Percentiles rank a stretch among this genome's conserved stretches.
These are phyloP conservation scores for Tinea pellionella DNA, from an alignment of 2,888 invertebrate genomes.

Conservation along the genomic window DNA sequence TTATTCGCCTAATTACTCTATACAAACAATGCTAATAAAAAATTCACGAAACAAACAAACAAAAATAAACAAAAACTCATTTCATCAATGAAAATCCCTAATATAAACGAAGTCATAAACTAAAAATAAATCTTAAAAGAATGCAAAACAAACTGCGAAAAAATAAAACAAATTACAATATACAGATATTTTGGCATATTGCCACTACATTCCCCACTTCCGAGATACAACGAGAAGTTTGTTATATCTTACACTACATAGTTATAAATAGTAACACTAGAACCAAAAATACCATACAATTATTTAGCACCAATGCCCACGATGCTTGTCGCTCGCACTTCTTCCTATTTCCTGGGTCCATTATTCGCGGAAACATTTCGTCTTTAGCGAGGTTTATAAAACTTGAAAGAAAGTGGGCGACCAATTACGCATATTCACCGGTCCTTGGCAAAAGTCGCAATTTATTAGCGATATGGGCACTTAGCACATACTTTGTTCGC, in stretches of 20 bases:
- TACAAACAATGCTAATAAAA: no score
- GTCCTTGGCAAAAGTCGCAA: neutral
- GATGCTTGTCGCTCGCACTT: no score
- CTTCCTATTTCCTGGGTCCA: no score
- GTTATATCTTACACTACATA: neutral
- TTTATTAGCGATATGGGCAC: neutral
- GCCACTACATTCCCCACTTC: slow-evolving; percentile 56
- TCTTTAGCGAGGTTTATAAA: no score
- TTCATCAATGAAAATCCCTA: neutral
- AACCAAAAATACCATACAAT: neutral
- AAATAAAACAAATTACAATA: slow-evolving; percentile 7
- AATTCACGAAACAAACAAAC: no score
- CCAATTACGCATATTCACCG: neutral
- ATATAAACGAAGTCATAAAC: neutral
- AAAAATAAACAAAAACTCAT: neutral
- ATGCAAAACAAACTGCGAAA: slow-evolving; percentile 9
- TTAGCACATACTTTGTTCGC: neutral
- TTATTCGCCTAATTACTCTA: no score
- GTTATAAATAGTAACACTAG: neutral
- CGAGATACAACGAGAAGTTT: slow-evolving; percentile 32
- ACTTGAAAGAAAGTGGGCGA: neutral
- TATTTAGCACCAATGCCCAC: neutral
- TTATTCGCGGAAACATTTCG: no score
- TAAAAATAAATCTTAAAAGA: slow-evolving; percentile 1
- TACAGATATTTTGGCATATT: slow-evolving; percentile 37